Evolutionary conservation across 2,888 invertebrate species (phyloP).

Genomic region (Chromoteleia sp.): DNA sequence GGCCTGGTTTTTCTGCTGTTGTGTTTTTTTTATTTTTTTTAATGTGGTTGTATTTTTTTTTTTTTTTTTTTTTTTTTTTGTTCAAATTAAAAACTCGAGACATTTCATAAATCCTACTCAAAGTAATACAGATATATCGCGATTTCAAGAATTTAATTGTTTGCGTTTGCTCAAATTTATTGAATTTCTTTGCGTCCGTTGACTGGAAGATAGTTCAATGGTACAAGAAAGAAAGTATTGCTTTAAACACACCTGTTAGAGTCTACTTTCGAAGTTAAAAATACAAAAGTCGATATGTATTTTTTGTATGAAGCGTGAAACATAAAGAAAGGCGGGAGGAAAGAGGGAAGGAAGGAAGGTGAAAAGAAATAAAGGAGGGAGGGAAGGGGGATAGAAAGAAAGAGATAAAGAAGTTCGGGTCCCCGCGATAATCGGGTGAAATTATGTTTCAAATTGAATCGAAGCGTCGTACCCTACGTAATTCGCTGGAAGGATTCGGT

Average conservation of each 20-base stretch:
- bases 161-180: too few species aligned
- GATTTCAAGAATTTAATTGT: too few species aligned
- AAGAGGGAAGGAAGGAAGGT: background rate
- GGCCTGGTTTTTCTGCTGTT: too few species aligned
- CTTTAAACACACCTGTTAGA: conserved; percentile 2
- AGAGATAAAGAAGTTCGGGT: conserved; percentile 8
- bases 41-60: too few species aligned
- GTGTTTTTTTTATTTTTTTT: too few species aligned
- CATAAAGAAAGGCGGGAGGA: background rate
- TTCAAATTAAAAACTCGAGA: too few species aligned
- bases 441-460: conserved; percentile 42
- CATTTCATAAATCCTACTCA: too few species aligned
- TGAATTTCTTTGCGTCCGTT: too few species aligned
- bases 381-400: background rate
- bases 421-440: conserved; percentile 32
- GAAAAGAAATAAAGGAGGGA: background rate
- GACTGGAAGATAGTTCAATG: too few species aligned
- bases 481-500: conserved; percentile 25
- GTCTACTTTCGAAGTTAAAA: background rate
- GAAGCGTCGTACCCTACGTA: conserved; percentile 15
- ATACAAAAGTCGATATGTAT: background rate
- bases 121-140: too few species aligned
- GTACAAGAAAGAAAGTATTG: background rate
- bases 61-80: too few species aligned
- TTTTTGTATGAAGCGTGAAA: background rate